Evolutionary conservation across 2,888 invertebrate genomes (phyloP), one percentile per base, ranked within the genome.

Genomic region (Phortica okadai): DNA sequence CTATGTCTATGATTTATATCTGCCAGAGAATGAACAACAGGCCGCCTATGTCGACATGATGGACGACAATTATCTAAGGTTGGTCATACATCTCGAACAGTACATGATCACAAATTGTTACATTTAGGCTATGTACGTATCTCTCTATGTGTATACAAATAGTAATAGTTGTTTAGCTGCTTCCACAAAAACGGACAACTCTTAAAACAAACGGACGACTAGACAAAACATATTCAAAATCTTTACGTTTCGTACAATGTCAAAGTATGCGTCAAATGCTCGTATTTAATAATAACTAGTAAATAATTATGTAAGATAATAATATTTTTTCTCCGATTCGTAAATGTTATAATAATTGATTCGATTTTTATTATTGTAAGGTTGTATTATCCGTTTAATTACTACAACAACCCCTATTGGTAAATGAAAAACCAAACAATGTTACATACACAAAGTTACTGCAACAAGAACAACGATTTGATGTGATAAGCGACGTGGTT

Each of bases 1-100:
- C 74, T 94, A 93, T 88, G 94, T 94, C 7, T 95, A 94, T 81
- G 94, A 95, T 90, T 91, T 94, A 44, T 95, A 95, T 90, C 93
- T 93, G 83, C 93, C 93, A 10, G 90, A 92, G 81, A 92, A 92
- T 80, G 92, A 92, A 25, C 92, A 92, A 80, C 92, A 93, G 66
- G 91, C 91, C 56, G 91, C 92, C 78, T 85, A 92, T 80, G 88
- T 90, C 76, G 91, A 91, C 83, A 83, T 90, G 76, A 87, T 89
- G 85, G 90, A 90, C 75, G 90, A 90, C 84, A 90, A 90, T 84
- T 89, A 90, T 82, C 78, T 91, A 90, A 91, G 91, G 91, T 91
- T 91, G 86, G 91, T 91, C 87, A 85, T 90, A 84, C 88, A 89
- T 85, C 84, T 90, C 86, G 91, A 90, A 85, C 90, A 89, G 82